Evolutionary conservation across 2,888 invertebrate genomes (phyloP).

Genomic region (Neelides folsomi): DNA sequence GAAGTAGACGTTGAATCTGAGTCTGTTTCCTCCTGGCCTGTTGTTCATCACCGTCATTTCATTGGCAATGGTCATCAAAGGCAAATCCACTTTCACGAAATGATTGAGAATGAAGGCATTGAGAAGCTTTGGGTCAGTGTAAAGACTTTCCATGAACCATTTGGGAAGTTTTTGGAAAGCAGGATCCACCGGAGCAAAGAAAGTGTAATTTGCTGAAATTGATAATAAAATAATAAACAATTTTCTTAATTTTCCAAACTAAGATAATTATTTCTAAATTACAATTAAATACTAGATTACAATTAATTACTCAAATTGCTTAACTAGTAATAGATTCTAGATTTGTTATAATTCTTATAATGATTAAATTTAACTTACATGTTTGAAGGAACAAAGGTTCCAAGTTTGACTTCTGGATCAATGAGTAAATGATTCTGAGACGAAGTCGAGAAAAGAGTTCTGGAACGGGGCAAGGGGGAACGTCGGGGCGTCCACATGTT

Average conservation of each 20-base stretch:
- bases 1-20: slow-evolving; percentile 24
- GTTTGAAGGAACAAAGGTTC: slow-evolving; percentile 18
- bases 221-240: slow-evolving; percentile 3
- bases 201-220: slow-evolving; percentile 31
- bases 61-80: slow-evolving; percentile 17
- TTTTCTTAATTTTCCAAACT: neutral
- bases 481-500: neutral
- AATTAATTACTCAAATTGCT: too few species aligned
- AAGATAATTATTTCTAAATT: too few species aligned
- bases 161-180: slow-evolving; percentile 25
- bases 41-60: slow-evolving; percentile 26
- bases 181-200: slow-evolving; percentile 30
- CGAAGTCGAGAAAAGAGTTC: slow-evolving; percentile 22
- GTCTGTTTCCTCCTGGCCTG: slow-evolving; percentile 24
- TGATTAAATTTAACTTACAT: slow-evolving; percentile 13
- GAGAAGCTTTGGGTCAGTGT: slow-evolving; percentile 20
- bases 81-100: slow-evolving; percentile 24
- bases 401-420: slow-evolving; percentile 20
- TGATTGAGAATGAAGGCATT: slow-evolving; percentile 30
- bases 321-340: too few species aligned
- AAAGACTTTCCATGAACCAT: slow-evolving; percentile 26
- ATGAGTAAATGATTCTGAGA: slow-evolving; percentile 18
- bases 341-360: neutral
- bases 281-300: too few species aligned
- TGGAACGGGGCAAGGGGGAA: slow-evolving; percentile 18